Evolutionary conservation across 2,888 invertebrate species (phyloP).

Genomic region (Disparrhopalites patrizii): DNA sequence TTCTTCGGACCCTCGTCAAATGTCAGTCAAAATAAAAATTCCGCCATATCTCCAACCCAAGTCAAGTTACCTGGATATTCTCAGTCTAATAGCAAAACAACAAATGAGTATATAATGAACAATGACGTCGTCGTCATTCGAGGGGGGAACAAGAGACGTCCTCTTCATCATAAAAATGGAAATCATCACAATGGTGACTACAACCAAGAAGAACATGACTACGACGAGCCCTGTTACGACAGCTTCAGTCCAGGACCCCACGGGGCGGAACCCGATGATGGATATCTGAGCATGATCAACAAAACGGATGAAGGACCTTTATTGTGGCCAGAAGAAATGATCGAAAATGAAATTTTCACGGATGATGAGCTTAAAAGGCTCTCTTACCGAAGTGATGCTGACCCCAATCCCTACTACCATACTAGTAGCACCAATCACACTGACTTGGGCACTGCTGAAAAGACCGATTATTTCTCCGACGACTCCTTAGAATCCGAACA

Average conservation of each 20-base stretch:
- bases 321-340: constrained; percentile 47
- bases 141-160: too few relatives aligned
- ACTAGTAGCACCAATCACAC: not conserved
- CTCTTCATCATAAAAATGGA: too few relatives aligned
- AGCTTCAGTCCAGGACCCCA: not conserved
- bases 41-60: not conserved
- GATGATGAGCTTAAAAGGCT: constrained; percentile 42
- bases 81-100: not conserved
- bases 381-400: constrained; percentile 1
- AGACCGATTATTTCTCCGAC: constrained; percentile 47
- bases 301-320: constrained; percentile 41
- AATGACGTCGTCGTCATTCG: not conserved
- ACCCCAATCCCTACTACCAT: not conserved
- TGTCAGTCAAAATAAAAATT: not conserved
- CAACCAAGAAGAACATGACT: constrained; percentile 4
- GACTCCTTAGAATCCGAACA: constrained; percentile 43
- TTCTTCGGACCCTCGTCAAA: not conserved
- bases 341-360: constrained; percentile 47
- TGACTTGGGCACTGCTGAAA: constrained; percentile 28
- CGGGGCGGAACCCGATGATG: constrained; percentile 38
- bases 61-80: not conserved
- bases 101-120: too few relatives aligned
- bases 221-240: not conserved
- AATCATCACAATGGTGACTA: too few relatives aligned
- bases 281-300: constrained; percentile 48